These are phyloP conservation scores for Eupithecia exiguata DNA, from an alignment of 2,888 invertebrate species.

Conservation along the genomic window DNA sequence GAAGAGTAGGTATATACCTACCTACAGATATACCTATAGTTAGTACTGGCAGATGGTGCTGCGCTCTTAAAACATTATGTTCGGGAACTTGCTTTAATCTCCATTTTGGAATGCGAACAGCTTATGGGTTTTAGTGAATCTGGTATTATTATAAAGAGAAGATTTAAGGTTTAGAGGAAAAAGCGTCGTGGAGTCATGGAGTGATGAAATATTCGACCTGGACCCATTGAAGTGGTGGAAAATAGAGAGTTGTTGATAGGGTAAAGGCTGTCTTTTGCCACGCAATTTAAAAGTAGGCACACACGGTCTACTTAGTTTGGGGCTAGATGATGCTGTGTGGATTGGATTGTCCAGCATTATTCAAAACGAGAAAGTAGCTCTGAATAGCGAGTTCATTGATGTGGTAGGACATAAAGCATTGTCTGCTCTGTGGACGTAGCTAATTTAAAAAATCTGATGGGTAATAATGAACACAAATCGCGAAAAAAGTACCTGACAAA, in stretches of 20 bases:
- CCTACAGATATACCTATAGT: neutral
- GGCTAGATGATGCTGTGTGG: no score
- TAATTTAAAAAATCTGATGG: no score
- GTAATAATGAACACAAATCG: no score
- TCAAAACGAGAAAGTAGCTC: no score
- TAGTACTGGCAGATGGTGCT: slow-evolving; percentile 2
- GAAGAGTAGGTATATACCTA: slow-evolving; percentile 22
- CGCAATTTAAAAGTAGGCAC: neutral
- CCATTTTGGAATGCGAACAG: slow-evolving; percentile 3
- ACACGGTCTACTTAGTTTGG: neutral
- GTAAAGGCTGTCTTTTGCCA: neutral
- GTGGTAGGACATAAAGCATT: no score
- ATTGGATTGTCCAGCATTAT: no score
- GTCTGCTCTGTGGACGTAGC: no score
- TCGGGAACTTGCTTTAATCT: slow-evolving; percentile 11
- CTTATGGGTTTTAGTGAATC: slow-evolving; percentile 4
- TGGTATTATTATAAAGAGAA: neutral
- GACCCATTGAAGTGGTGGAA: neutral
- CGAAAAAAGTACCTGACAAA: no score
- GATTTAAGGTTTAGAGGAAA: neutral
- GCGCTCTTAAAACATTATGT: slow-evolving; percentile 4
- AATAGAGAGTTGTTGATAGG: neutral
- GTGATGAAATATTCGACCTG: no score
- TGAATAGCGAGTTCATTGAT: no score
- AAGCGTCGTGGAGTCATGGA: neutral